Base-by-base conservation (phyloP, 2,113 vertebrate species). In the Calonectris borealis region DNA sequence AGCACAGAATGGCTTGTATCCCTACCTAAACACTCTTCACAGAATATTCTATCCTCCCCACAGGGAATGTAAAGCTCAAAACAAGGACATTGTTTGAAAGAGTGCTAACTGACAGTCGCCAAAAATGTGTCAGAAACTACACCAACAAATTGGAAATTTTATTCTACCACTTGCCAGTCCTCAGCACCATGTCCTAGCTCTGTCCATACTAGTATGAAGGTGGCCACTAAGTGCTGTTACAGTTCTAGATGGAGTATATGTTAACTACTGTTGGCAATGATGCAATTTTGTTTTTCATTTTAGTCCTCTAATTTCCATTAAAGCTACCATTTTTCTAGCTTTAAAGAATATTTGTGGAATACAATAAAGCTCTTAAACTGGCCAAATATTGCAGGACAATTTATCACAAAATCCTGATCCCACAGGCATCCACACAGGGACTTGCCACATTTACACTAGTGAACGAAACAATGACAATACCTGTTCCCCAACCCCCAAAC, bases 81-180 rank as follows among this genome's bases (percentile, higher is more conserved):
- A 31, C 15, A 86, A 72, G 9, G 54, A 55, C 26, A 22, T 16
- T 36, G 5, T 57, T 52, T 58, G 57, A 86, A 36, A 66, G 36
- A 31, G 3, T 71, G 26, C 1, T 19, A 31, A 13, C 4, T 21
- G 25, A 25, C 6, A 42, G 51, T 29, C 2, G 1, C 9, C 34
- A 11, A 10, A 31, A 87, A 29, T 11, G 6, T 65, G 15, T 31
- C 58, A 69, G 49, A 10, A 16, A 49, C 34, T 80, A 22, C 32
- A 42, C 3, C n/a, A 66, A 27, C 16, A 79, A 36, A 32, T 1
- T 20, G 46, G 22, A 83, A 27, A 60, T 32, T 58, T 60, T 65
- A 6, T 80, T 64, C n/a, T 25, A 6, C 9, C 29, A 3, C 13
- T n/a, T 72, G 4, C 16, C 22, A 64, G 24, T 27, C 48, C 42